Evolutionary conservation across 1,140 invertebrate species (phyloP), one percentile per base, ranked within the genome.

Genomic region (Philopotamus ludificatus): DNA sequence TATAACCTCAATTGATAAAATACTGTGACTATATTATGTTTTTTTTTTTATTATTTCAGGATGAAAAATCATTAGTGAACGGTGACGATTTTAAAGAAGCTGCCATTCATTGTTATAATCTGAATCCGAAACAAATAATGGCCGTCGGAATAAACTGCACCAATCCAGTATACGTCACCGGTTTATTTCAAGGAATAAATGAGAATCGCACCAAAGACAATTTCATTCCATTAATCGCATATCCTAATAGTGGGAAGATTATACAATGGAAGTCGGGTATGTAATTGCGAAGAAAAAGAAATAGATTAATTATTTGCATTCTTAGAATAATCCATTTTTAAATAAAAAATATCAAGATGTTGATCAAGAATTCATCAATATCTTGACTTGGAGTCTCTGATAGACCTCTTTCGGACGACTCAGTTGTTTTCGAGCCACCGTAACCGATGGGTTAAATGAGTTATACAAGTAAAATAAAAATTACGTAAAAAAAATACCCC

Each of bases 111-210:
- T 84, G 83, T 71, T 86, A 81, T 72, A 72, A 79, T 20, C 64
- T 69, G 12, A 77, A 76, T 63, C 77, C 79, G 1, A 72, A 81
- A 8, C 84, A 88, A 72, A 73, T 92, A 7, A 63, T 88, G 7
- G 90, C 85, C 12, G 75, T 91, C 50, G 91, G 90, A 1, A 79
- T 88, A 0, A 92, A 93, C 72, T 93, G 90, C 71, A 79, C 87
- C 4, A 74, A 83, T 15, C 88, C 89, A 1, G 74, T 78, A 21
- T 71, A 78, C 70, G 82, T 90, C 1, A 72, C 74, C 0, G 72
- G 81, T 1, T 74, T 92, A 1, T 74, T 92, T 10, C 71, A 75
- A 54, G 75, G 74, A 39, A 76, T 87, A 23, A 77, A 80, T 51
- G 66, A 71, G 23, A 66, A 71, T n/a, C 63, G 72, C 15, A 21